A percentile compares a stretch with the other conserved stretches of the same genome.
Conservation (phyloP, 2,113 vertebrate genomes). For the Panurus biarmicus region DNA sequence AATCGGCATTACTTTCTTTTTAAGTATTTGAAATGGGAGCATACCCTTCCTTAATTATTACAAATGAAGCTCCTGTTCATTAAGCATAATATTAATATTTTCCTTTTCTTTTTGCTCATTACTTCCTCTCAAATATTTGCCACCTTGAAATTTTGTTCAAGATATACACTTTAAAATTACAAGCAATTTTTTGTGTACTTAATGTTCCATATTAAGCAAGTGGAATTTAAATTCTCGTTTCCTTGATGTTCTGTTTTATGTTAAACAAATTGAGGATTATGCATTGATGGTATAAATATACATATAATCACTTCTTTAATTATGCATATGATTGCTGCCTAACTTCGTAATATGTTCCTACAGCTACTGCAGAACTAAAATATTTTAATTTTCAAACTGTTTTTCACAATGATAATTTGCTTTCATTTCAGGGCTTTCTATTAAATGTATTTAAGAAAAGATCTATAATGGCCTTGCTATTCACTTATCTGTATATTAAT, state of each 20-base stretch:
- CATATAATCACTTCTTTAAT: slow-evolving; percentile 70
- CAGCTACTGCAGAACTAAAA: slow-evolving; percentile 51
- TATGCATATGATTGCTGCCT: slow-evolving; percentile 63
- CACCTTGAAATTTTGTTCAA: slow-evolving; percentile 36
- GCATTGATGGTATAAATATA: slow-evolving; percentile 69
- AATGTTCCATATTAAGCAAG: slow-evolving; percentile 60
- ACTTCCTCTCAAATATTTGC: slow-evolving; percentile 46
- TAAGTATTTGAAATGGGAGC: neutral
- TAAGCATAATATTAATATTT: slow-evolving; percentile 55
- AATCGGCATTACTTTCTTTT: neutral
- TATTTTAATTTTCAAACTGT: slow-evolving; percentile 56
- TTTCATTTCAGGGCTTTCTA: slow-evolving; percentile 6
- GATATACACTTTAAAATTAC: slow-evolving; percentile 39
- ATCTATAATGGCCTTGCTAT: neutral
- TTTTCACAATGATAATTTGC: slow-evolving; percentile 44
- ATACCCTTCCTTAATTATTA: slow-evolving; percentile 23
- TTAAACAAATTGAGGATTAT: slow-evolving; percentile 65
- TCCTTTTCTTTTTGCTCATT: slow-evolving; percentile 48
- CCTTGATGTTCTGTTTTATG: slow-evolving; percentile 65
- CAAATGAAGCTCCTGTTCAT: slow-evolving; percentile 28
- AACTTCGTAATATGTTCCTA: slow-evolving; percentile 48
- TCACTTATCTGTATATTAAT: slow-evolving; percentile 14
- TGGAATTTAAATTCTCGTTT: slow-evolving; percentile 57
- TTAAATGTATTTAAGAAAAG: neutral
- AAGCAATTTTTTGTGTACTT: slow-evolving; percentile 36